A percentile compares a stretch with the other conserved stretches of the same genome.
These are phyloP conservation scores for Phoxinus dragarum DNA, from an alignment of 2,797 vertebrate genomes.

Conservation along the genomic window DNA sequence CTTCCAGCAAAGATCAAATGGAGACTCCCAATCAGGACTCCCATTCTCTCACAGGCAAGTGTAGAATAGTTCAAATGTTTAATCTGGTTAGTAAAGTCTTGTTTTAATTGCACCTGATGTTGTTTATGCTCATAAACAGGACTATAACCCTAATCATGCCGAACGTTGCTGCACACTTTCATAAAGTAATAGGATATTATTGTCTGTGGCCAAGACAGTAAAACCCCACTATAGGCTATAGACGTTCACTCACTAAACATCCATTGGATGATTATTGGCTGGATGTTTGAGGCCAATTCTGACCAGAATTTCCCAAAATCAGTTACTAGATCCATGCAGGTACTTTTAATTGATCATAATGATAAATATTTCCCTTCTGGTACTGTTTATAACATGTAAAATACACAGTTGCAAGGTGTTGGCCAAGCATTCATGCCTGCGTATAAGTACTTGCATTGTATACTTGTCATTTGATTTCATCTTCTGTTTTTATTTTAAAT, in stretches of 20 bases:
- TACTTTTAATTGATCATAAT: not conserved
- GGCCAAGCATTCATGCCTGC: not conserved
- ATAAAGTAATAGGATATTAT: not conserved
- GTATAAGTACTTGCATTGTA: not conserved
- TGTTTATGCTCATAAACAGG: not conserved
- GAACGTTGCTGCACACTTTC: not conserved
- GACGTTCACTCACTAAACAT: not conserved
- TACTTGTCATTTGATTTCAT: not conserved
- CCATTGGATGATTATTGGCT: not conserved
- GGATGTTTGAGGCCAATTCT: not conserved
- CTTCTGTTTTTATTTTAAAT: not conserved
- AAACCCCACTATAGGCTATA: not conserved
- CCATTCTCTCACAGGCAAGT: not conserved
- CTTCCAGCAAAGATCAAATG: not conserved
- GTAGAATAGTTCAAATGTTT: no score
- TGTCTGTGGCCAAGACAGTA: not conserved
- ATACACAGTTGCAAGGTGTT: not conserved
- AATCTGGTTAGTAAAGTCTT: not conserved
- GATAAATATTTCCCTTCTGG: not conserved
- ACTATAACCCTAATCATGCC: not conserved
- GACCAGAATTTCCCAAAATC: not conserved
- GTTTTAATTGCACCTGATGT: not conserved
- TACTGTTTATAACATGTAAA: not conserved
- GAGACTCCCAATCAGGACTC: not conserved
- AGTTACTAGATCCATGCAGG: not conserved